These are phyloP conservation scores for Falco naumanni DNA, from an alignment of 2,797 vertebrate species.

Conservation along the genomic window DNA sequence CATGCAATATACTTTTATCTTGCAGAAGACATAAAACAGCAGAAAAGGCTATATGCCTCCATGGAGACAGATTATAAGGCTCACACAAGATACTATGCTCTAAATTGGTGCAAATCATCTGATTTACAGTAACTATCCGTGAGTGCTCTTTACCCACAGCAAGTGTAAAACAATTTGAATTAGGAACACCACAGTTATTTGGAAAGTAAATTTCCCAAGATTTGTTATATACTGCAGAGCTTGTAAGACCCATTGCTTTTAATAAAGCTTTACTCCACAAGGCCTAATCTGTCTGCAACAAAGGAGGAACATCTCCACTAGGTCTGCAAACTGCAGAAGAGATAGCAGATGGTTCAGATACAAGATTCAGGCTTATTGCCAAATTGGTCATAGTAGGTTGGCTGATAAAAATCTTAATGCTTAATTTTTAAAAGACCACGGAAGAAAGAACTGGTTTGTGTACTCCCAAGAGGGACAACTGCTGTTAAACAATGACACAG, in stretches of 20 bases:
- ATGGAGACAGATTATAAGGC: conserved; percentile 44
- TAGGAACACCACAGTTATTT: conserved; percentile 48
- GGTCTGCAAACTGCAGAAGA: background rate
- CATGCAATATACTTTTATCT: background rate
- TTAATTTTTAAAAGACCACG: background rate
- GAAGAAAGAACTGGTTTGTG: background rate
- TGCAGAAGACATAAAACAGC: background rate
- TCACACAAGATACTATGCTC: conserved; percentile 13
- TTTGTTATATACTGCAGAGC: conserved; percentile 2
- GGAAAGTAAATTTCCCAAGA: conserved; percentile 56
- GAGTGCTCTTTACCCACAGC: conserved; percentile 38
- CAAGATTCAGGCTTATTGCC: background rate
- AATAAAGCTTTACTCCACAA: conserved; percentile 48
- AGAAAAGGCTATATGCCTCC: conserved; percentile 38
- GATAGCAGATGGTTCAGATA: background rate
- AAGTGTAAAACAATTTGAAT: conserved; percentile 64
- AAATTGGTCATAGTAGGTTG: background rate
- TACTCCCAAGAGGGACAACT: background rate
- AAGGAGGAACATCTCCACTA: background rate
- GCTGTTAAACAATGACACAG: background rate
- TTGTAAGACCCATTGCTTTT: conserved; percentile 57
- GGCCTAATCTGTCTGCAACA: background rate
- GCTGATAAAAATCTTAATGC: background rate
- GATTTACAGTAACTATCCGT: conserved; percentile 56
- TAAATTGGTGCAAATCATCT: conserved; percentile 57